Base-by-base conservation (phyloP, 2,113 vertebrate species). In the Coracopsis vasa region DNA sequence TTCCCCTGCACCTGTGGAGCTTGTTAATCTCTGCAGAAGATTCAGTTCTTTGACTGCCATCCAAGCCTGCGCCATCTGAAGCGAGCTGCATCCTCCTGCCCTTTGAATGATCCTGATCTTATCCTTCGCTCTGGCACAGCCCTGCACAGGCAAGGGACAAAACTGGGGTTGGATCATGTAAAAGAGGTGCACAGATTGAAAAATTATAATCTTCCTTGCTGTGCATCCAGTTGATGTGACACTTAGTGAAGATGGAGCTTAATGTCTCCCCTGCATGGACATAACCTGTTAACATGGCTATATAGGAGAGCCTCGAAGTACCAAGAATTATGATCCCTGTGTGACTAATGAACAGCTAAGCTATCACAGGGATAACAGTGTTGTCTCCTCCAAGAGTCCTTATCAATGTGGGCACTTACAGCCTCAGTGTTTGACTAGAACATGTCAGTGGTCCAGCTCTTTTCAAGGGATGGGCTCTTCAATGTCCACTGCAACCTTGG, bases 1-100 rank as follows among this genome's bases (percentile, higher is more conserved):
- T 94, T 97, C 88, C 88, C 92, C 93, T 86, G 86, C 95, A 97
- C 96, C 97, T 96, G 95, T 85, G 83, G 96, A 97, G 95, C 86
- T 90, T 88, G 88, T 96, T 96, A 92, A 97, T 97, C 90, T 94
- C 95, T 65, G 86, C 85, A 94, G 92, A 95, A 96, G 88, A 91
- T 79, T 96, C 83, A 80, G 80, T 94, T 95, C 86, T 61, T 91
- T 95, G 95, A 94, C 90, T 85, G 80, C 75, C 18, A 6, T 95
- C 94, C 96, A 97, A 95, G 78, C 85, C 92, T 51, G 83, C 65
- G 29, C 85, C 82, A 88, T 90, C 95, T 92, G 92, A 97, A 82
- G 66, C 61, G 47, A 83, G n/a, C 39, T 15, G 90, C 72, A 37
- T 74, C 83, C 88, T 95, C 83, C 89, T 83, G 92, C 91, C 96